phyloP scores from a whole-genome alignment of 2,888 invertebrate genomes.

The Dolomedes plantarius region DNA sequence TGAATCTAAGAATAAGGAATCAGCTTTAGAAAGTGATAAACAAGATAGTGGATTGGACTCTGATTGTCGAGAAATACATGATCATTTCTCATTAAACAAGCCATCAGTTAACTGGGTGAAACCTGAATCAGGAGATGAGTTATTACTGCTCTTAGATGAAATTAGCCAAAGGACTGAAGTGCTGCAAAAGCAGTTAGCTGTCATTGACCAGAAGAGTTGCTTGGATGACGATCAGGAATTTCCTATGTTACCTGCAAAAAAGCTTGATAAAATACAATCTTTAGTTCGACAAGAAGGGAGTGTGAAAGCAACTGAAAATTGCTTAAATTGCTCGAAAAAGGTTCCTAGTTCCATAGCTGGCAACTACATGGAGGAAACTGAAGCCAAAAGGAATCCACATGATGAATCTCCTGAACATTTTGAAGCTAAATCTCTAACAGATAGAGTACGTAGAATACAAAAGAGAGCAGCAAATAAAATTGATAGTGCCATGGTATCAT shows the following conservation, averaged over 20 bases:
- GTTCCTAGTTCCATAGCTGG: background rate
- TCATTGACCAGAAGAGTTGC: constrained; percentile 16
- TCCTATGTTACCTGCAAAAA: background rate
- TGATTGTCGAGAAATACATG: constrained; percentile 60
- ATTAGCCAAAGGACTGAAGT: constrained; percentile 45
- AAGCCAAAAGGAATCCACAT: constrained; percentile 19
- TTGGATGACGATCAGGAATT: background rate
- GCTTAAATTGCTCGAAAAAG: background rate
- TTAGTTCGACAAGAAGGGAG: background rate
- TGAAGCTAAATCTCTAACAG: constrained; percentile 25
- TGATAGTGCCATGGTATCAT: constrained; percentile 53
- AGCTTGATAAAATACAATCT: background rate
- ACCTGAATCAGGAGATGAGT: constrained; percentile 46
- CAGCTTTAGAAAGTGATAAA: constrained; percentile 63
- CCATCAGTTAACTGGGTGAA: constrained; percentile 11
- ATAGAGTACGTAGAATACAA: background rate
- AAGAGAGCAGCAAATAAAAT: constrained; percentile 33
- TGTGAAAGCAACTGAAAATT: background rate
- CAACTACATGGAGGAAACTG: background rate
- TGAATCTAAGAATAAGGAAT: constrained; percentile 51
- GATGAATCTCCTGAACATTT: constrained; percentile 3
- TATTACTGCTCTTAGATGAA: constrained; percentile 59
- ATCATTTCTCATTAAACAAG: constrained; percentile 35
- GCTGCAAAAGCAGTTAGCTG: constrained; percentile 55
- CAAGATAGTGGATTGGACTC: constrained; percentile 71